phyloP scores from a whole-genome alignment of 2,113 vertebrate genomes.

The Aptenodytes forsteri region DNA sequence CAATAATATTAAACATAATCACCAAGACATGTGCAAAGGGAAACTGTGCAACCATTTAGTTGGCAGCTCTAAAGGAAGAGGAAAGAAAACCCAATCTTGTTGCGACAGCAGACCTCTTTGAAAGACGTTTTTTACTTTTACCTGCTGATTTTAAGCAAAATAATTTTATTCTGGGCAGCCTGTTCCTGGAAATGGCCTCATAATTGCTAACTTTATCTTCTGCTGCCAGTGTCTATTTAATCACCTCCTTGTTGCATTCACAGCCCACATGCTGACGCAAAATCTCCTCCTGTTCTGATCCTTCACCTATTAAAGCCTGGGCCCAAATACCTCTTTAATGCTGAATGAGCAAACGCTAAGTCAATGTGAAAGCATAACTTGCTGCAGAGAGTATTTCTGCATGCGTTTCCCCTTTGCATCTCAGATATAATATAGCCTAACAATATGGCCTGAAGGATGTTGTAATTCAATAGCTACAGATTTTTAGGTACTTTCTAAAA shows the following conservation, averaged over 20 bases:
- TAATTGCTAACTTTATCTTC: conserved; percentile 66
- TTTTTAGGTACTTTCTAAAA: not conserved
- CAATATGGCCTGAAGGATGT: not conserved
- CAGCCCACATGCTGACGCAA: conserved; percentile 53
- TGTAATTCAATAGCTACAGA: not conserved
- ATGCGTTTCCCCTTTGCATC: not conserved
- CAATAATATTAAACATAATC: not conserved
- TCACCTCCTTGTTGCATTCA: conserved; percentile 40
- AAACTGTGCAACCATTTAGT: not conserved
- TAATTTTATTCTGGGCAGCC: conserved; percentile 45
- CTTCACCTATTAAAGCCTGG: conserved; percentile 9
- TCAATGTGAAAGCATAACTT: conserved; percentile 34
- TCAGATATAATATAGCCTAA: not conserved
- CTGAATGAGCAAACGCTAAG: conserved; percentile 37
- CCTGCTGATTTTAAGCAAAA: conserved; percentile 44
- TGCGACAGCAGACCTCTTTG: not conserved
- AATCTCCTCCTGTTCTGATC: conserved; percentile 51
- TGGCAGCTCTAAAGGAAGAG: not conserved
- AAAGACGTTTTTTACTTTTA: not conserved
- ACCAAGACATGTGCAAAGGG: not conserved
- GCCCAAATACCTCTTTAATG: conserved; percentile 16
- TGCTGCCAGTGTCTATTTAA: conserved; percentile 52
- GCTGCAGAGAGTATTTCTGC: conserved; percentile 18
- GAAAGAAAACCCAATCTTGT: not conserved
- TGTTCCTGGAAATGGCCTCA: conserved; percentile 44